These are phyloP conservation scores for Atta texana DNA, from an alignment of 1,140 invertebrate genomes.

Conservation along the genomic window DNA sequence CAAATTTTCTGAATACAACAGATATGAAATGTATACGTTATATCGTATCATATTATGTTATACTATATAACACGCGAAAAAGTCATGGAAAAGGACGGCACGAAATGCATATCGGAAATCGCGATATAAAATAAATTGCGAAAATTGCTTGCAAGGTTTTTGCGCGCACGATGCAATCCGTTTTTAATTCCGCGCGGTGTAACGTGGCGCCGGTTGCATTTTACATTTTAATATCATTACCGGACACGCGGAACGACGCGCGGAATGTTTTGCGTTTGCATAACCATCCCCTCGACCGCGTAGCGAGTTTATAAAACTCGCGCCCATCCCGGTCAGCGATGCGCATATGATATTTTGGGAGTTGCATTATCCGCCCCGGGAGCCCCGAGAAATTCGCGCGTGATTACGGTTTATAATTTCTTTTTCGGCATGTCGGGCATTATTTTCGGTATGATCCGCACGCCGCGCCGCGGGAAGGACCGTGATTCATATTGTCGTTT, in stretches of 20 bases:
- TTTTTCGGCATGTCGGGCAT: constrained; percentile 56
- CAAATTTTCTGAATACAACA: constrained; percentile 15
- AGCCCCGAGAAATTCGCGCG: constrained; percentile 67
- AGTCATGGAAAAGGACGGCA: constrained; percentile 2
- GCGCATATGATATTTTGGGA: constrained; percentile 60
- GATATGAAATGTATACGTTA: constrained; percentile 25
- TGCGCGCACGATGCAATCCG: constrained; percentile 16
- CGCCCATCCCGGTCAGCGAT: constrained; percentile 44
- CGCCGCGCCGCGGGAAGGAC: constrained; percentile 39
- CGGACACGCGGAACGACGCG: constrained; percentile 39
- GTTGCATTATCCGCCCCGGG: constrained; percentile 60
- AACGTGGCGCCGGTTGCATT: constrained; percentile 49
- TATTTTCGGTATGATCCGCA: constrained; percentile 61
- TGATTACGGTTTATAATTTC: constrained; percentile 64
- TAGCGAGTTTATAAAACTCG: constrained; percentile 53
- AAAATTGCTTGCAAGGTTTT: constrained; percentile 51
- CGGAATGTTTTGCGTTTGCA: constrained; percentile 52
- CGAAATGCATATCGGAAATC: constrained; percentile 29
- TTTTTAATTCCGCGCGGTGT: constrained; percentile 51
- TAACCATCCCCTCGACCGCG: constrained; percentile 17
- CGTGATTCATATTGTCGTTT: constrained; percentile 73
- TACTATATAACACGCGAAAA: constrained; percentile 1
- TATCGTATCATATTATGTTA: constrained; percentile 5
- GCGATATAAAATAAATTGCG: constrained; percentile 38
- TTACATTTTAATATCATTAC: constrained; percentile 60